These are phyloP conservation scores for Heliconius sara DNA, from an alignment of 2,888 invertebrate species.

Conservation along the genomic window DNA sequence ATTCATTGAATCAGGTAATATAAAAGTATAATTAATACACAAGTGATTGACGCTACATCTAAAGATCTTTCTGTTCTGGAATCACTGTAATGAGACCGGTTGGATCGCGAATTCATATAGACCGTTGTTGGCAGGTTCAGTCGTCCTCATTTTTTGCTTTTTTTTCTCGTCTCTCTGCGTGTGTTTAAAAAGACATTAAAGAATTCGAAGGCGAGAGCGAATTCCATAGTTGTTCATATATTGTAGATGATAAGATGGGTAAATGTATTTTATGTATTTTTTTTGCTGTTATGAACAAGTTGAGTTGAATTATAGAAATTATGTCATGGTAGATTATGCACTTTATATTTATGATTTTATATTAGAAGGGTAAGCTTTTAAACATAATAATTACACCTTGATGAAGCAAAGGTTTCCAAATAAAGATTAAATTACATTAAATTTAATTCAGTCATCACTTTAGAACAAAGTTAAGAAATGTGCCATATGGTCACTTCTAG, in stretches of 20 bases:
- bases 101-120: conserved; percentile 42
- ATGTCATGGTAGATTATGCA: neutral
- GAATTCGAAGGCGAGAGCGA: conserved; percentile 42
- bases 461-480: neutral
- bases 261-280: conserved; percentile 7
- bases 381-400: no score
- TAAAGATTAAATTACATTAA: no score
- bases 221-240: conserved; percentile 30
- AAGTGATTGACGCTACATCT: conserved; percentile 3
- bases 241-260: neutral
- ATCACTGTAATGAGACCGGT: conserved; percentile 36
- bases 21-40: neutral
- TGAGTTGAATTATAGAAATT: neutral
- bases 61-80: conserved; percentile 2
- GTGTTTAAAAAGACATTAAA: conserved; percentile 35
- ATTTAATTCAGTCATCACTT: neutral
- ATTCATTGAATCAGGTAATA: neutral
- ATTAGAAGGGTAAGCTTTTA: no score
- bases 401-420: no score
- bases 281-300: conserved; percentile 10
- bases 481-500: neutral
- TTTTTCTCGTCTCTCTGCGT: conserved; percentile 38
- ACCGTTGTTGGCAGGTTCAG: conserved; percentile 43
- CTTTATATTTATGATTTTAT: no score
- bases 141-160: conserved; percentile 43